Evolutionary conservation across 2,797 vertebrate genomes (phyloP), one percentile per base, ranked within the genome.

Genomic region (Urosaurus nigricauda): DNA sequence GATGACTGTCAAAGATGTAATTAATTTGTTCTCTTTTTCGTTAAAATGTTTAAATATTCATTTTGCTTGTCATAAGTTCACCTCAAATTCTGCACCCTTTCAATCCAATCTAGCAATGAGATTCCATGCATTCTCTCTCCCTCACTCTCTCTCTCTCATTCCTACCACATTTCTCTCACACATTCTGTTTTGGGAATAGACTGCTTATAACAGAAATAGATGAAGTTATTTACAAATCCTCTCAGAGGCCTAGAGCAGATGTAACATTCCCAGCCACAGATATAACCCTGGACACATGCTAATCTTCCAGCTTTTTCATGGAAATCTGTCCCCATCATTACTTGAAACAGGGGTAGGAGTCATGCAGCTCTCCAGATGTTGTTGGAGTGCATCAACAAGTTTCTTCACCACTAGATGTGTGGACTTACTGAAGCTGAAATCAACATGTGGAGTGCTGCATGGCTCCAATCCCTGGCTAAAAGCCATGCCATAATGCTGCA

Each of bases 1-100:
- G 29, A 29, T 8, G 40, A 47, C 14, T 70, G 11, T 83, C 40
- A 58, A 51, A 79, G 47, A 19, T 53, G n/a, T 21, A 87, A 70
- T 87, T 75, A 43, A 43, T 75, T 75, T 68, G 65, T 68, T 85
- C 21, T 60, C 24, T 26, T 56, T 32, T 84, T 83, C 56, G 58
- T 87, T 80, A 87, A 87, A 86, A 87, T 21, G 35, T 11, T 80
- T 65, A 79, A 40, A 71, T 80, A 24, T 78, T 65, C 65, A 29
- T 65, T 60, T 78, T 79, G 60, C 74, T 40, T 63, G 26, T 32
- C 60, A 73, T 43, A 47, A 17, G 11, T 32, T 47, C 58, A 65
- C 60, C 74, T 65, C 56, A 47, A 11, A n/a, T 85, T 77, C 29
- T 43, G 65, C 24, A 43, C 26, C 37, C 68, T 56, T n/a, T 56